Conservation (phyloP, 1,140 invertebrate genomes). For the Battus philenor region DNA sequence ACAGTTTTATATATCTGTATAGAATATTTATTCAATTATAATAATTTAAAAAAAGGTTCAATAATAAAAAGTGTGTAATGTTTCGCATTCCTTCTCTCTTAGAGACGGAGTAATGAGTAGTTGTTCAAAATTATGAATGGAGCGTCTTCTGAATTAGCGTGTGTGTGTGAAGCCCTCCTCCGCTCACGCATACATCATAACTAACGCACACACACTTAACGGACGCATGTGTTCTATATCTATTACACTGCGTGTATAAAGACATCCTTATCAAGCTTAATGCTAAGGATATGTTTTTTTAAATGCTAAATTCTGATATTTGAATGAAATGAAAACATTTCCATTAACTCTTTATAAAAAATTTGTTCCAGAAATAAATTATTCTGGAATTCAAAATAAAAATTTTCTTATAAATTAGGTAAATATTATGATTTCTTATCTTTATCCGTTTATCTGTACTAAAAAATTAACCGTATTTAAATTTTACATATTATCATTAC, state of each 20-base stretch:
- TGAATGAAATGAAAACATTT: no score
- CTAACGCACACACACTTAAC: no score
- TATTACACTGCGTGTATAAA: conserved; percentile 20
- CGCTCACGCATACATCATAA: conserved; percentile 17
- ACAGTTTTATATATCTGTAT: no score
- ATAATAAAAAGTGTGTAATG: conserved; percentile 2
- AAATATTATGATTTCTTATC: no score
- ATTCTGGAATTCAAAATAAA: no score
- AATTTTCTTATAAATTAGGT: no score
- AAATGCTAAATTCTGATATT: no score
- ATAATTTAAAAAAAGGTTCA: background rate
- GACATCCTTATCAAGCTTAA: conserved; percentile 17
- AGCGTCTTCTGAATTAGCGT: conserved; percentile 38
- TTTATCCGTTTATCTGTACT: no score
- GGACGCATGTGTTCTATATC: conserved; percentile 6
- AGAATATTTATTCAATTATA: no score
- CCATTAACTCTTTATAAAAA: no score
- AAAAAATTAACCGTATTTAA: background rate
- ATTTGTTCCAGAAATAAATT: no score
- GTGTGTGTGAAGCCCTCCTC: conserved; percentile 28
- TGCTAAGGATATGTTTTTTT: conserved; percentile 5
- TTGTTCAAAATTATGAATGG: conserved; percentile 67
- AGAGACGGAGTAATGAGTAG: conserved; percentile 44
- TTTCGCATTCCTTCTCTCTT: conserved; percentile 32
- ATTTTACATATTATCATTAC: conserved; percentile 12